These are phyloP conservation scores for Cotesia chilonis DNA, from an alignment of 1,140 invertebrate species.

Conservation along the genomic window DNA sequence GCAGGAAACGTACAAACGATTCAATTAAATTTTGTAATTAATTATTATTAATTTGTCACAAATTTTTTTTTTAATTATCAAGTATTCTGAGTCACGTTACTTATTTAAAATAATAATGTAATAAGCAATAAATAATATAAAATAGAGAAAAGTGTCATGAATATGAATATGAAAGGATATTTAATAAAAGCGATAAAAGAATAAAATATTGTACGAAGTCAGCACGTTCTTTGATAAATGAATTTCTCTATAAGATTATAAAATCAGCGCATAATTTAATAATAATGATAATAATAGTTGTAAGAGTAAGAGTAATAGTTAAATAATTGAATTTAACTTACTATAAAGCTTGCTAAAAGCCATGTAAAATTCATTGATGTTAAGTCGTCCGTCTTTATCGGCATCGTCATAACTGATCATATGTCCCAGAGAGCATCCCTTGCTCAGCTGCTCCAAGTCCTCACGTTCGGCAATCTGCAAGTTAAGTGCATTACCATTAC, in stretches of 20 bases:
- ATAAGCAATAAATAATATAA: no score
- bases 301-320: background rate
- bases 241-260: background rate
- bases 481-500: constrained; percentile 26
- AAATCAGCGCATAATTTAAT: background rate
- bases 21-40: background rate
- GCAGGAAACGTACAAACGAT: constrained; percentile 20
- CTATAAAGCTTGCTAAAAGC: constrained; percentile 82
- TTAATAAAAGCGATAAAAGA: no score
- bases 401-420: constrained; percentile 78
- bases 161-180: no score
- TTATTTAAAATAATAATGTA: no score
- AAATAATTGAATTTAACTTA: constrained; percentile 60
- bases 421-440: constrained; percentile 74
- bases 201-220: no score
- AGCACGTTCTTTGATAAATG: no score
- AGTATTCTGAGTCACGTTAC: no score
- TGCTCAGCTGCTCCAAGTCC: constrained; percentile 72
- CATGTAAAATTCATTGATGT: constrained; percentile 79
- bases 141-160: no score
- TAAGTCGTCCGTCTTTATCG: constrained; percentile 73
- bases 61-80: no score
- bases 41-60: background rate
- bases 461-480: constrained; percentile 71
- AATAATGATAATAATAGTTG: background rate